Conservation (phyloP, 1,140 invertebrate genomes). For the Berghia stephanieae region DNA sequence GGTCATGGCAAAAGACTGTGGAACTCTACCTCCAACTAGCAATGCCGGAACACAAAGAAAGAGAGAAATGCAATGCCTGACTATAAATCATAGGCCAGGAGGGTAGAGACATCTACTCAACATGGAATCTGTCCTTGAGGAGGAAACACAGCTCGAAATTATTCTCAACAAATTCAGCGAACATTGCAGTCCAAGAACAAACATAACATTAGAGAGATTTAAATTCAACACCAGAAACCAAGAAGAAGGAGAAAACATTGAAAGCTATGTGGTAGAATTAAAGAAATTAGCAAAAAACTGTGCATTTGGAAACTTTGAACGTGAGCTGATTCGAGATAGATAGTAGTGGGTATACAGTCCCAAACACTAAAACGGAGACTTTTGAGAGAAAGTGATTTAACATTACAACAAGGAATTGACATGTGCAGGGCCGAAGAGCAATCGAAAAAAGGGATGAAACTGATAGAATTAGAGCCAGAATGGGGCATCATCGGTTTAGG, state of each 20-base stretch:
- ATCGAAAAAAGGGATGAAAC: neutral
- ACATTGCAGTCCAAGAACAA: constrained; percentile 34
- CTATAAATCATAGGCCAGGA: neutral
- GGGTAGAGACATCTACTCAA: neutral
- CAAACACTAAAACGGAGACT: neutral
- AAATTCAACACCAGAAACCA: constrained; percentile 36
- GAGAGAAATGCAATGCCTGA: neutral
- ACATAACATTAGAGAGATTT: constrained; percentile 38
- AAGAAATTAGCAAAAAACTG: constrained; percentile 33
- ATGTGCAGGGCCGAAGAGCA: neutral
- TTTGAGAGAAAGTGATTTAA: neutral
- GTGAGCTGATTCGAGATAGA: constrained; percentile 36
- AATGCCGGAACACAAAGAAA: neutral
- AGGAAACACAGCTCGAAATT: constrained; percentile 13
- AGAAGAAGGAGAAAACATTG: constrained; percentile 32
- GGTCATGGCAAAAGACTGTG: neutral
- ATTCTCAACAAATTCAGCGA: constrained; percentile 33
- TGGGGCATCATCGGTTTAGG: too few relatives aligned
- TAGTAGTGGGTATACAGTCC: constrained; percentile 34
- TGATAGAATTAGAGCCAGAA: neutral
- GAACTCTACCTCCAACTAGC: neutral
- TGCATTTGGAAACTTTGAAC: constrained; percentile 33
- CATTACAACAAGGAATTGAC: neutral
- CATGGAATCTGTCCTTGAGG: constrained; percentile 16
- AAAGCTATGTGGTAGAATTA: constrained; percentile 31